Evolutionary conservation across 2,113 vertebrate species (phyloP).

Genomic region (Apeltes quadracus): DNA sequence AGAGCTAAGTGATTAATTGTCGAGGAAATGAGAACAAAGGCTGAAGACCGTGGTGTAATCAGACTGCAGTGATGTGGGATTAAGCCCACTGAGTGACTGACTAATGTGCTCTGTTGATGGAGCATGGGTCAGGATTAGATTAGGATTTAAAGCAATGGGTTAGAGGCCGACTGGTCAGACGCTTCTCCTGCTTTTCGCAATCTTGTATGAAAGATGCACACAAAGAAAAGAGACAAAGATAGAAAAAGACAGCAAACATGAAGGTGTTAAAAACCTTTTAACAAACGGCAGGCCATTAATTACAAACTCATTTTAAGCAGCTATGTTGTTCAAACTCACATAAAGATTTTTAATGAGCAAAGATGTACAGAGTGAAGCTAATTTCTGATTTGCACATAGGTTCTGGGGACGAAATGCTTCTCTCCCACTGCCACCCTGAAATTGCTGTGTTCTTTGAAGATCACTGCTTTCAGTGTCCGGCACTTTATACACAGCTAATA

Average conservation of each 20-base stretch:
- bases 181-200: conserved; percentile 29
- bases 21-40: conserved; percentile 41
- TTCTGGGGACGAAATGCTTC: conserved; percentile 19
- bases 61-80: conserved; percentile 62
- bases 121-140: conserved; percentile 71
- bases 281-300: conserved; percentile 3
- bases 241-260: not conserved
- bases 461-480: conserved; percentile 55
- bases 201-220: conserved; percentile 15
- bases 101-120: conserved; percentile 70
- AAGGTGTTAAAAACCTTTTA: conserved; percentile 10
- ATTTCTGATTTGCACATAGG: not conserved
- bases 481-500: conserved; percentile 64
- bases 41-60: conserved; percentile 32
- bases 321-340: conserved; percentile 6
- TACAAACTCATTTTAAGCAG: not conserved
- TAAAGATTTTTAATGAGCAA: not conserved
- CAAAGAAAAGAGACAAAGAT: conserved; percentile 2
- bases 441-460: conserved; percentile 52
- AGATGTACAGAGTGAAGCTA: not conserved
- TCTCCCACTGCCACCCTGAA: conserved; percentile 51
- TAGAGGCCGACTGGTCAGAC: conserved; percentile 39
- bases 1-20: conserved; percentile 44
- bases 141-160: conserved; percentile 73
- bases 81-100: conserved; percentile 62